Base-by-base conservation (phyloP, 1,140 invertebrate genomes). In the Macrobrachium nipponense region DNA sequence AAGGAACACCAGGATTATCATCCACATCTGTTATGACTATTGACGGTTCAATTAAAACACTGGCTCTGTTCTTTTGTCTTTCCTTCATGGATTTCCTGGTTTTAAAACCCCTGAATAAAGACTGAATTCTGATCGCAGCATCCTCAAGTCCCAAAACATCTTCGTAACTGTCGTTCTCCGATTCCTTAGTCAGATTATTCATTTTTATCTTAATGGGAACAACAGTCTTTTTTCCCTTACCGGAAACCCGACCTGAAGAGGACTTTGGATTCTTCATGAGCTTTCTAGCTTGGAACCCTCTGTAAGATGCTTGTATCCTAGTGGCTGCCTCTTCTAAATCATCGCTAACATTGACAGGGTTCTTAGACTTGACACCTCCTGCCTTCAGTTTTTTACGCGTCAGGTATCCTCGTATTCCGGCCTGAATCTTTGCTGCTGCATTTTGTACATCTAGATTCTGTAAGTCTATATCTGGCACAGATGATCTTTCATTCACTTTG, bases 261-360 rank as follows among this genome's bases (percentile, higher is more conserved):
- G 68, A 43, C n/a, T 66, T 15, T 64, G 59, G 15, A 23, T 7
- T 2, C 8, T 77, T 51, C 0, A 62, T 6, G 1, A 12, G 14
- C 17, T 83, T 64, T 36, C 81, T 77, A 51, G 73, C 64, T 64
- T 77, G 23, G 60, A 66, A 82, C 2, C 78, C 78, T 68, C 78
- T 61, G n/a, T 62, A 80, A 64, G 27, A 61, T 18, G 78, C 23
- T 18, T 80, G 78, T 10, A 80, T 80, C 36, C 36, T 58, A 20
- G 81, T 83, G 8, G 81, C 81, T 58, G 82, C 82, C n/a, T 70
- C 27, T n/a, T 70, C 68, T 70, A 43, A 15, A 23, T 70, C 68
- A 10, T 70, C 68, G n/a, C 11, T 70, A 43, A 27, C 20, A 23
- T 27, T 20, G 7, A 12, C 5, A 70, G 12, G 10, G 12, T 70